These are phyloP conservation scores for Fukomys damarensis DNA, from an alignment of 2,113 vertebrate genomes.

Conservation along the genomic window DNA sequence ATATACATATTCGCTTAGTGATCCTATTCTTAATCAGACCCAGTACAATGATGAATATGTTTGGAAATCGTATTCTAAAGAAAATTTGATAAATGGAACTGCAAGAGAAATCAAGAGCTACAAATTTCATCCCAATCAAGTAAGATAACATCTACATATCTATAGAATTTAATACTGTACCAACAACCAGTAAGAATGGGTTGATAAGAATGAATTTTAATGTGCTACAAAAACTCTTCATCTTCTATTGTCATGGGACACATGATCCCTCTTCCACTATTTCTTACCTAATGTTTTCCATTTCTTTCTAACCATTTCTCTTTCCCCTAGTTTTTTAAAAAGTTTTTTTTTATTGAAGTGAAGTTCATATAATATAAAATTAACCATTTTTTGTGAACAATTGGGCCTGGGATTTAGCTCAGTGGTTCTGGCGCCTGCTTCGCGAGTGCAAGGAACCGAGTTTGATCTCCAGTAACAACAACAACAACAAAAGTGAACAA, in stretches of 20 bases:
- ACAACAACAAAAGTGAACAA: neutral
- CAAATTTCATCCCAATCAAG: slow-evolving; percentile 85
- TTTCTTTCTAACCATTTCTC: neutral
- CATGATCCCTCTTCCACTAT: neutral
- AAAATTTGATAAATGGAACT: slow-evolving; percentile 79
- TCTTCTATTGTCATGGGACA: neutral
- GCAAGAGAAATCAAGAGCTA: slow-evolving; percentile 80
- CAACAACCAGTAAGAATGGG: neutral
- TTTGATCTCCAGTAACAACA: no score
- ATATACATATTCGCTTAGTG: slow-evolving; percentile 81
- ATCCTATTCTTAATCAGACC: slow-evolving; percentile 83
- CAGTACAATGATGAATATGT: slow-evolving; percentile 87
- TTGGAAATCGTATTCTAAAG: slow-evolving; percentile 86
- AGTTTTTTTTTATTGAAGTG: neutral
- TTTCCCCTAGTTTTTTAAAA: neutral
- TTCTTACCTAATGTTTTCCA: neutral
- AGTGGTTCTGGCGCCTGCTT: no score
- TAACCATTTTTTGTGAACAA: no score
- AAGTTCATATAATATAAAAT: neutral
- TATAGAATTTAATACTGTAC: neutral
- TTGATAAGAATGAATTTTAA: neutral
- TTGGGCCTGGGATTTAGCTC: no score
- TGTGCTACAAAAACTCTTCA: neutral
- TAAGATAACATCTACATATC: slow-evolving; percentile 65
- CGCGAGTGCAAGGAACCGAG: no score